These are phyloP conservation scores for Amphiprion percula DNA, from an alignment of 2,113 vertebrate genomes.

Conservation along the genomic window DNA sequence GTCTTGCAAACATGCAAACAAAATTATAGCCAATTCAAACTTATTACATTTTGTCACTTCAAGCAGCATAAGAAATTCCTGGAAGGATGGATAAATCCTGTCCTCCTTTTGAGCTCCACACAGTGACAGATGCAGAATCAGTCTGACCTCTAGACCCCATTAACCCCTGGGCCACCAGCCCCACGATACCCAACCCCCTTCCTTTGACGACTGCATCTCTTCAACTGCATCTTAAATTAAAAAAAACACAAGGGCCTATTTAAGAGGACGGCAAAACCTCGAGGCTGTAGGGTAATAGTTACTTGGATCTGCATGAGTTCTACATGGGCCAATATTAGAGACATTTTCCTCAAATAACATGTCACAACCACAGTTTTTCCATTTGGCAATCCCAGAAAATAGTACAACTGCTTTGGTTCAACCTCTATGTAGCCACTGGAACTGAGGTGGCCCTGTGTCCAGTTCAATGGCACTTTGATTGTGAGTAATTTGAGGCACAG, in stretches of 20 bases:
- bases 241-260: background rate
- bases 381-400: slow-evolving; percentile 32
- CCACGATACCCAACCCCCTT: slow-evolving; percentile 1
- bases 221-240: slow-evolving; percentile 36
- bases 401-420: background rate
- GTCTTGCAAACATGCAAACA: too few relatives aligned
- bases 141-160: slow-evolving; percentile 59
- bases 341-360: slow-evolving; percentile 26
- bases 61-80: slow-evolving; percentile 10
- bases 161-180: slow-evolving; percentile 48
- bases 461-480: slow-evolving; percentile 50
- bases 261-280: background rate
- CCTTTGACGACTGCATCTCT: slow-evolving; percentile 12
- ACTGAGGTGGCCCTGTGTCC: slow-evolving; percentile 36
- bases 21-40: too few relatives aligned
- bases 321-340: slow-evolving; percentile 14
- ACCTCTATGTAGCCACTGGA: slow-evolving; percentile 1
- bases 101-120: slow-evolving; percentile 26
- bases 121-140: slow-evolving; percentile 42
- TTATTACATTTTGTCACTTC: too few relatives aligned
- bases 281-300: background rate
- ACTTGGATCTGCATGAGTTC: background rate
- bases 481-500: slow-evolving; percentile 34
- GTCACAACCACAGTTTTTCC: slow-evolving; percentile 27
- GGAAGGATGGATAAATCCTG: slow-evolving; percentile 42